Conservation (phyloP, 2,888 invertebrate genomes). For the Pseudococcus longispinus region DNA sequence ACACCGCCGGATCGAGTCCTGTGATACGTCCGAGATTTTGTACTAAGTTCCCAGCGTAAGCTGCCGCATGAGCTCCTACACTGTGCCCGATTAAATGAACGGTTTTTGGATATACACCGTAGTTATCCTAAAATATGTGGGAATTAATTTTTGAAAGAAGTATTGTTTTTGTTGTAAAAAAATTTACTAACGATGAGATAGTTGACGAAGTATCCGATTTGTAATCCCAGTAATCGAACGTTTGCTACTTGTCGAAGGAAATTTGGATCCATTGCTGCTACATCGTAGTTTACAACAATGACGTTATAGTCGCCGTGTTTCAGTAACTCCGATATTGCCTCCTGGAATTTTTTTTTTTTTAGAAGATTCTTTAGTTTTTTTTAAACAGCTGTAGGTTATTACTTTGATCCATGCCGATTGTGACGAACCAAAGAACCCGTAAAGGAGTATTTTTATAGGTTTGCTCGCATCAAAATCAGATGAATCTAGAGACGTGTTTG, state of each 20-base stretch:
- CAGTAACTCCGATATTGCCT: neutral
- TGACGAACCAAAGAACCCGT: neutral
- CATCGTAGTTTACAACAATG: neutral
- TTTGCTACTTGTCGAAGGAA: neutral
- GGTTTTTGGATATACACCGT: constrained; percentile 73
- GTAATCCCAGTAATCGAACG: neutral
- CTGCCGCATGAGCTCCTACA: constrained; percentile 86
- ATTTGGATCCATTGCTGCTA: neutral
- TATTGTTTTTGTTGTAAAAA: neutral
- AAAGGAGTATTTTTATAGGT: neutral
- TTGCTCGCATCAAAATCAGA: neutral
- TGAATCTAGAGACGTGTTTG: neutral
- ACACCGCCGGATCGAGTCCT: constrained; percentile 88
- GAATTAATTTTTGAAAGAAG: neutral
- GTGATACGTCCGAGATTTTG: constrained; percentile 75
- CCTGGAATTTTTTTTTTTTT: neutral
- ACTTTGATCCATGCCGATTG: neutral
- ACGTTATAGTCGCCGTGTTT: constrained; percentile 4
- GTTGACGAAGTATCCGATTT: constrained; percentile 16
- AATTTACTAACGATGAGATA: neutral
- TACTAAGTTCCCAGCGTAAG: constrained; percentile 78
- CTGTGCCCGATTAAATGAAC: constrained; percentile 90
- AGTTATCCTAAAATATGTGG: constrained; percentile 69
- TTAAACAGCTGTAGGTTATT: neutral
- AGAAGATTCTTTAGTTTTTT: neutral